Conservation (phyloP, 2,888 invertebrate genomes). For the Cylindroiulus punctatus region DNA sequence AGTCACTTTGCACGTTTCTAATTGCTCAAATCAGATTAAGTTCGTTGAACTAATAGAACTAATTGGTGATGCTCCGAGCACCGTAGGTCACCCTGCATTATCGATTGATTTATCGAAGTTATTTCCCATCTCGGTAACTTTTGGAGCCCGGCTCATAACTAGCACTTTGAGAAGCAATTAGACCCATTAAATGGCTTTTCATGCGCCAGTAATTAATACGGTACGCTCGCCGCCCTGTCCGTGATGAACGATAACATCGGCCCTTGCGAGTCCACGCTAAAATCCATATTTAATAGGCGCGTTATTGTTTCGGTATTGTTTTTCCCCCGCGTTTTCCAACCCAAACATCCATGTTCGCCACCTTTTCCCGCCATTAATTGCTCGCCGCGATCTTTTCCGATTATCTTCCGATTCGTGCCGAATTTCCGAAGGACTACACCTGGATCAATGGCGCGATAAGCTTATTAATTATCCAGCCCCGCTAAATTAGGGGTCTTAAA, state of each 20-base stretch:
- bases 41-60: no score
- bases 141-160: background rate
- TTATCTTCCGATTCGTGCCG: background rate
- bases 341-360: background rate
- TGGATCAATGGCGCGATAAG: conserved; percentile 22
- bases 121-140: background rate
- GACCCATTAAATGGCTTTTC: background rate
- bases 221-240: conserved; percentile 5
- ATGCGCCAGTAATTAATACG: background rate
- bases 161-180: background rate
- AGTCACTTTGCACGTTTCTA: no score
- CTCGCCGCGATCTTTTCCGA: background rate
- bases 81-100: background rate
- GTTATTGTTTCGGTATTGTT: conserved; percentile 29
- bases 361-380: conserved; percentile 20
- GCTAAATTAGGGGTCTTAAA: conserved; percentile 18
- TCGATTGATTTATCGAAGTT: background rate
- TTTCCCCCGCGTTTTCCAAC: background rate
- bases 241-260: conserved; percentile 24
- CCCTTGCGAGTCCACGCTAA: background rate
- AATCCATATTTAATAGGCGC: conserved; percentile 20
- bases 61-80: no score
- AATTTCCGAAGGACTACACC: background rate
- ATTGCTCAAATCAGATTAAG: no score
- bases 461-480: conserved; percentile 7